Evolutionary conservation across 2,113 vertebrate species (phyloP).

Genomic region (Charadrius vociferus): DNA sequence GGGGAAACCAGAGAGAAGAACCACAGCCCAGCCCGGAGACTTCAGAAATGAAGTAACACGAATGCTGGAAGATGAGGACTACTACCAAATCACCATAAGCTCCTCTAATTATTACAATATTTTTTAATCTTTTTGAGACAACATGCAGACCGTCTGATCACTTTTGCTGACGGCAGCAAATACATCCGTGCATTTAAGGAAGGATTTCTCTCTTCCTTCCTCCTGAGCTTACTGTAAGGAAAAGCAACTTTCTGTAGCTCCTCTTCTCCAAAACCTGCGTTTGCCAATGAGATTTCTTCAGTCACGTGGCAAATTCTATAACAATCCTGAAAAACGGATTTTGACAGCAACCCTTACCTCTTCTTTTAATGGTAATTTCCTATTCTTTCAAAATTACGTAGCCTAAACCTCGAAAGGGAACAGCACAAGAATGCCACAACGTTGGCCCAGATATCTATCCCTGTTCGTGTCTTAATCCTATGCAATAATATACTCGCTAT

Average conservation of each 20-base stretch:
- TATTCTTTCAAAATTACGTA: neutral
- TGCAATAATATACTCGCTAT: rapidly evolving
- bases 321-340: neutral
- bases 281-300: neutral
- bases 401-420: neutral
- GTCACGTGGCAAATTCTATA: neutral
- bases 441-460: neutral
- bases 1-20: neutral
- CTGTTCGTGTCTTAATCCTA: neutral
- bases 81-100: neutral
- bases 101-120: neutral
- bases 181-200: neutral
- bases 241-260: neutral
- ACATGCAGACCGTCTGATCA: no score
- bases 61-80: neutral
- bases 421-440: neutral
- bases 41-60: neutral
- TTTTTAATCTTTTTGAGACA: neutral
- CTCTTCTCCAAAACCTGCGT: neutral
- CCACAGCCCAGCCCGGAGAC: neutral
- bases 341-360: neutral
- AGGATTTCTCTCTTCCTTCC: neutral
- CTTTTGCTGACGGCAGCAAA: neutral
- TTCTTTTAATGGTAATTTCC: neutral
- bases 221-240: neutral